Percentiles rank a stretch among this genome's conserved stretches.
Evolutionary conservation across 2,888 invertebrate genomes (phyloP).

Genomic region (Catocala fraxini): DNA sequence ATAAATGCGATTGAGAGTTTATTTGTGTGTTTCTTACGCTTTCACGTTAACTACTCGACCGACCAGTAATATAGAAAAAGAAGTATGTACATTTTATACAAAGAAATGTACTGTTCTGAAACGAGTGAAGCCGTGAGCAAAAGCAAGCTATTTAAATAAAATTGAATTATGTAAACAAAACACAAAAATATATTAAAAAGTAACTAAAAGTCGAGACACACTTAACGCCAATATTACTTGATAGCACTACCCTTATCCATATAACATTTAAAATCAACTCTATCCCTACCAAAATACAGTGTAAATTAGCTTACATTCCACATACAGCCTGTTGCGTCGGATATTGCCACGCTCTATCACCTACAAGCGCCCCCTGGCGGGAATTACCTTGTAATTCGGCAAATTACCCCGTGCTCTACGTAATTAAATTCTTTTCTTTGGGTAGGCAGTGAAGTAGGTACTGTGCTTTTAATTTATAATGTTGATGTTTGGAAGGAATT

Average conservation of each 20-base stretch:
- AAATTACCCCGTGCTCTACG: conserved; percentile 78
- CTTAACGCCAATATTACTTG: conserved; percentile 45
- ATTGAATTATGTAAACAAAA: too few relatives aligned
- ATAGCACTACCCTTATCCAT: conserved; percentile 23
- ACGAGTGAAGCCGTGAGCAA: too few relatives aligned
- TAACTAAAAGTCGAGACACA: conserved; percentile 36
- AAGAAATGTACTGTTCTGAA: too few relatives aligned
- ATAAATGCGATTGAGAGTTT: too few relatives aligned
- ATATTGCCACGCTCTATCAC: conserved; percentile 78
- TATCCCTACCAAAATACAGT: conserved; percentile 1
- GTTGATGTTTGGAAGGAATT: too few relatives aligned
- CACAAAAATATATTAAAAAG: conserved; percentile 20
- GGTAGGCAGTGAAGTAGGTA: conserved; percentile 8
- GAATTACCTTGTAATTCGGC: conserved; percentile 82
- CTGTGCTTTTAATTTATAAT: too few relatives aligned
- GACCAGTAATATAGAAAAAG: too few relatives aligned
- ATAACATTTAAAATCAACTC: conserved; percentile 13
- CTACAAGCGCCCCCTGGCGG: conserved; percentile 69
- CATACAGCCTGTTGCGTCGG: conserved; percentile 80
- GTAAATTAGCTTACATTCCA: conserved; percentile 10
- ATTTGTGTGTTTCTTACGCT: too few relatives aligned
- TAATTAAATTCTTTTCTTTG: conserved; percentile 79
- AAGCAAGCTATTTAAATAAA: too few relatives aligned
- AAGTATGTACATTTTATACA: too few relatives aligned
- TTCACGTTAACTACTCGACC: too few relatives aligned